Conservation (phyloP, 2,797 vertebrate genomes). For the Momotus momota region DNA sequence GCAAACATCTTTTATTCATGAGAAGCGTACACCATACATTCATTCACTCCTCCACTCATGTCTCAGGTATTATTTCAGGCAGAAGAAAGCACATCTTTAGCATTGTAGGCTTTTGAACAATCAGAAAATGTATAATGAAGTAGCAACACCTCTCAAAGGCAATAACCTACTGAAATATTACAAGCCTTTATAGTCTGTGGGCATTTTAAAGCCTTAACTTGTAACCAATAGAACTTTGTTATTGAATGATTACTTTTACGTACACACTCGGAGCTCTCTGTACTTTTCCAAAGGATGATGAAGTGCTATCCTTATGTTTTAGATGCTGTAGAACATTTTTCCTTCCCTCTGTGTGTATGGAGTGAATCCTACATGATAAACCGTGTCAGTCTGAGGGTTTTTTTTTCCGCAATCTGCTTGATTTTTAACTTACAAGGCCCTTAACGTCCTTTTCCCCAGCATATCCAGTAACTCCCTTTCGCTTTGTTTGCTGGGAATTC, state of each 20-base stretch:
- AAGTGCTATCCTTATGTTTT: neutral
- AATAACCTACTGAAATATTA: conserved; percentile 42
- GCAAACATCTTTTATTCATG: conserved; percentile 78
- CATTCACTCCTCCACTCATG: conserved; percentile 8
- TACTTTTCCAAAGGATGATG: neutral
- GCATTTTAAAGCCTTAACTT: conserved; percentile 21
- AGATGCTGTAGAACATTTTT: neutral
- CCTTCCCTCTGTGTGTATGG: neutral
- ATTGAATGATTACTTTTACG: neutral
- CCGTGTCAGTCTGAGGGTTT: neutral
- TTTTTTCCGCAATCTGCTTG: neutral
- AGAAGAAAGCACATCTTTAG: conserved; percentile 55
- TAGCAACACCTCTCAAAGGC: conserved; percentile 28
- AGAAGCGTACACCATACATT: neutral
- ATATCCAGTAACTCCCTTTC: neutral
- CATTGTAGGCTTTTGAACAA: conserved; percentile 36
- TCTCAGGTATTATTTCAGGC: conserved; percentile 54
- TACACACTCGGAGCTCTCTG: neutral
- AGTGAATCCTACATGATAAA: neutral
- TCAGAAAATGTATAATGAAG: conserved; percentile 43
- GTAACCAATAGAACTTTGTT: neutral
- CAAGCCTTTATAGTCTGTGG: conserved; percentile 22
- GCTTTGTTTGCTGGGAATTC: neutral
- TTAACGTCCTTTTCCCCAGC: neutral
- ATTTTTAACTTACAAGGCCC: neutral